Conservation (phyloP, 92 coral and sea anemone genomes). For the Epizoanthus stellaris region DNA sequence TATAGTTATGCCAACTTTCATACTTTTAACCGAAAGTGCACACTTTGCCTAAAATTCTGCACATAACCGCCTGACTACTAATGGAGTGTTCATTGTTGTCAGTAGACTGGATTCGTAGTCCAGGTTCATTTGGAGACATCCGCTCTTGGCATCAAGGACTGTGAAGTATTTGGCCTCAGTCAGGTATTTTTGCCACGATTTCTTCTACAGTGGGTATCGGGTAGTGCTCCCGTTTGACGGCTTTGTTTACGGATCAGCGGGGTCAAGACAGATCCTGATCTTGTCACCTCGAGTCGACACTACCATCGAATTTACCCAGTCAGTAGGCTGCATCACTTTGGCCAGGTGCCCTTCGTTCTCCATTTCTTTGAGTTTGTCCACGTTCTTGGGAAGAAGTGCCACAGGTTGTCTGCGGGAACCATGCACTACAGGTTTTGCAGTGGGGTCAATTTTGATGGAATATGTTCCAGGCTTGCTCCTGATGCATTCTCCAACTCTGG, state of each 20-base stretch:
- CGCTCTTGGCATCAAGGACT: not conserved
- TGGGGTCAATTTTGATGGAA: conserved; percentile 49
- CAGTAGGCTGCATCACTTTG: conserved; percentile 56
- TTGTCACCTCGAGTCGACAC: conserved; percentile 50
- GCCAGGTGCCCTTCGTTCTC: conserved; percentile 60
- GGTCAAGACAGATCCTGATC: conserved; percentile 57
- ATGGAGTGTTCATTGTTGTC: conserved; percentile 25
- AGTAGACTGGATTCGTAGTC: conserved; percentile 51
- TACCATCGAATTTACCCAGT: conserved; percentile 66
- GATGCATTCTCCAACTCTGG: conserved; percentile 50
- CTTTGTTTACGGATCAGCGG: conserved; percentile 53
- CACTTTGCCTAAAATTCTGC: no score
- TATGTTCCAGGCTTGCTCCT: conserved; percentile 67
- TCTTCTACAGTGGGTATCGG: conserved; percentile 65
- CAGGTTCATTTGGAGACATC: not conserved
- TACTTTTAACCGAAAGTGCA: no score
- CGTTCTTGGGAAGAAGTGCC: conserved; percentile 54
- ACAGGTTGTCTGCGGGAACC: conserved; percentile 65
- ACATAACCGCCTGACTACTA: no score
- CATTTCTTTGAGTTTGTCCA: conserved; percentile 52
- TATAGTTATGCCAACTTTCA: no score
- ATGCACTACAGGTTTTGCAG: conserved; percentile 57
- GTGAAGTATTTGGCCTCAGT: conserved; percentile 54
- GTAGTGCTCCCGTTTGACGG: conserved; percentile 57
- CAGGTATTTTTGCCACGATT: conserved; percentile 48